Base-by-base conservation (phyloP, 2,797 vertebrate species). In the Loriculus beryllinus region DNA sequence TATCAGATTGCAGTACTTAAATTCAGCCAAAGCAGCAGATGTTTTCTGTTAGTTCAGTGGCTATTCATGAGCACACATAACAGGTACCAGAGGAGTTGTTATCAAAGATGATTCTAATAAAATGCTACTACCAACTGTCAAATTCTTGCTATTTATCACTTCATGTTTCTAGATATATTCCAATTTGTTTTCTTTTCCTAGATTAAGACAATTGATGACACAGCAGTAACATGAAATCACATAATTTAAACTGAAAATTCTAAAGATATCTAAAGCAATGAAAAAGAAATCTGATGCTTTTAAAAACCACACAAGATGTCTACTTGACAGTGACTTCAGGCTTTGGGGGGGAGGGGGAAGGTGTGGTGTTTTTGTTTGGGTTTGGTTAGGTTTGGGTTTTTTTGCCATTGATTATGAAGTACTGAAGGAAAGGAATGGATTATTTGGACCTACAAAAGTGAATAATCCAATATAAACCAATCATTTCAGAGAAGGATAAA, bases 81-180 rank as follows among this genome's bases (percentile, higher is more conserved):
- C 45, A 96, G 80, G 88, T 91, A 92, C 76, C 92, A 94, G 60
- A 95, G 92, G 90, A 84, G 57, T 28, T 82, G 72, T 91, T 96
- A 93, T 6, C 37, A 5, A 72, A 95, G 80, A 92, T 51, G 22
- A 88, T 47, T 95, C 69, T 74, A 95, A 92, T 91, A 97, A 97
- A 96, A 91, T 48, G 84, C 76, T 72, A 96, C 70, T 92, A 88
- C 42, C 94, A 79, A 89, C 56, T 93, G 75, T 88, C 84, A 90
- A 77, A 42, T 65, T 96, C 95, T 91, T 82, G 88, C 71, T 92
- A 82, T 96, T 94, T 94, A 87, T 89, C 37, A 88, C 45, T 74
- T 82, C 51, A 26, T 65, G 42, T 51, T 91, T 31, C 40, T 42
- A 94, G 33, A 52, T 39, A 28, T 45, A 89, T 76, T 94, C 21